Conservation (phyloP, 2,113 vertebrate genomes). For the Scortum barcoo region DNA sequence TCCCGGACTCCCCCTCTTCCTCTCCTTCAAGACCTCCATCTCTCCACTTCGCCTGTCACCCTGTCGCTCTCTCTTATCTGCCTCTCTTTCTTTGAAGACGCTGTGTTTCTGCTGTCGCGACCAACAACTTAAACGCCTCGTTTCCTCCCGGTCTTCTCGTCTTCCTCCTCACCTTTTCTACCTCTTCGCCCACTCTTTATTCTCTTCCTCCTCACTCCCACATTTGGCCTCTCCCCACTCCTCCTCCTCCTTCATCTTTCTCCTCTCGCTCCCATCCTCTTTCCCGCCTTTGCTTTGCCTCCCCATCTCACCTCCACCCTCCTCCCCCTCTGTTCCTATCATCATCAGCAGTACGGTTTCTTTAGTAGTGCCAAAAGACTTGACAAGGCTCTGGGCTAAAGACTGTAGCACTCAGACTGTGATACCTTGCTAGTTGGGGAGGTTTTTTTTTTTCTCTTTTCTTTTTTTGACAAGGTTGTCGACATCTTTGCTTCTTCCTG, state of each 20-base stretch:
- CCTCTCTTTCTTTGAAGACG: conserved; percentile 51
- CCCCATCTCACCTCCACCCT: conserved; percentile 41
- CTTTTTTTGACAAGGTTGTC: conserved; percentile 67
- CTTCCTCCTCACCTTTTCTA: conserved; percentile 47
- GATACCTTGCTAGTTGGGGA: conserved; percentile 60
- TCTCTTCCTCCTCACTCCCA: conserved; percentile 25
- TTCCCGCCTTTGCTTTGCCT: conserved; percentile 13
- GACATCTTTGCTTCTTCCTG: conserved; percentile 75
- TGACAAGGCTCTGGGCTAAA: conserved; percentile 74
- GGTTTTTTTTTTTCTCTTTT: conserved; percentile 6
- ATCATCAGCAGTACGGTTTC: conserved; percentile 65
- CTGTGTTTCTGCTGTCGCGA: conserved; percentile 9
- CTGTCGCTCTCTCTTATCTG: conserved; percentile 47
- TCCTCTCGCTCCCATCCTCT: conserved; percentile 29
- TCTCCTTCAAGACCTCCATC: conserved; percentile 69
- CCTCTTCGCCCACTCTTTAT: conserved; percentile 29
- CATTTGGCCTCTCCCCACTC: background rate
- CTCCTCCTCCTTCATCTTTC: conserved; percentile 14
- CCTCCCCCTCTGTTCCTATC: conserved; percentile 43
- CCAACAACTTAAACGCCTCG: conserved; percentile 62
- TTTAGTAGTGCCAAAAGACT: conserved; percentile 71
- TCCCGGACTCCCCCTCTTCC: conserved; percentile 66
- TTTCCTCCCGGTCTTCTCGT: conserved; percentile 41
- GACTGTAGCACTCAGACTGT: conserved; percentile 59
- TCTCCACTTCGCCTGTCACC: conserved; percentile 53